These are phyloP conservation scores for Drosophila pandora DNA, from an alignment of 1,140 invertebrate species.

Conservation along the genomic window DNA sequence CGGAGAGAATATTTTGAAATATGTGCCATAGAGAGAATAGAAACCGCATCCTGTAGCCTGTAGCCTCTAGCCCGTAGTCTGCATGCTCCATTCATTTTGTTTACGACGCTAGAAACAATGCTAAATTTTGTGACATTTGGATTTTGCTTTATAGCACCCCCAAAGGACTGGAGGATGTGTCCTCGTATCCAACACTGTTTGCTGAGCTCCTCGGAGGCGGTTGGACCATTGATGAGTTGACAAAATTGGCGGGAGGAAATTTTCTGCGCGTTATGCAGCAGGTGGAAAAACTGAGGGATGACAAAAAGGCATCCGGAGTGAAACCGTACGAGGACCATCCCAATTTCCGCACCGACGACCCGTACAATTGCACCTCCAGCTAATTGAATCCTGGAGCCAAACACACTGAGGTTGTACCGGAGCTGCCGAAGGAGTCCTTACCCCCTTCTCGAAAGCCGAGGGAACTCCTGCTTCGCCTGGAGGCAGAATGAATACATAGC, in stretches of 20 bases:
- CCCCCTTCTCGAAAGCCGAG: conserved; percentile 24
- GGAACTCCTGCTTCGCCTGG: conserved; percentile 29
- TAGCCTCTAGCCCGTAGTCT: too few relatives aligned
- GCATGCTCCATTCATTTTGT: not conserved
- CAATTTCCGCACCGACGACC: conserved; percentile 81
- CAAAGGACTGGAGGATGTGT: conserved; percentile 94
- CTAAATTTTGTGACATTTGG: conserved; percentile 1
- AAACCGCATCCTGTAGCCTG: not conserved
- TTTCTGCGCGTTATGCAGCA: conserved; percentile 90
- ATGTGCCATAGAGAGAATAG: conserved; percentile 1
- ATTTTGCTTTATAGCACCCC: conserved; percentile 87
- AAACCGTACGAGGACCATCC: conserved; percentile 82
- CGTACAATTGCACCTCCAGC: conserved; percentile 83
- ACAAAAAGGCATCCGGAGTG: conserved; percentile 71
- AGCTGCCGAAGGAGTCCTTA: conserved; percentile 10
- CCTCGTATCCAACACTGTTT: conserved; percentile 94
- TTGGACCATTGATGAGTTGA: conserved; percentile 92
- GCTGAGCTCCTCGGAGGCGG: conserved; percentile 92
- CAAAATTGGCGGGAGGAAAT: conserved; percentile 94
- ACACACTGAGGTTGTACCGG: conserved; percentile 64
- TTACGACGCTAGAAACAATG: not conserved
- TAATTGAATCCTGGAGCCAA: conserved; percentile 63
- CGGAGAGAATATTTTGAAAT: conserved; percentile 18
- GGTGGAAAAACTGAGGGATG: conserved; percentile 84
- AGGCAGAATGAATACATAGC: conserved; percentile 18